Conservation (phyloP, 2,888 invertebrate genomes). For the Schrankia costaestrigalis region DNA sequence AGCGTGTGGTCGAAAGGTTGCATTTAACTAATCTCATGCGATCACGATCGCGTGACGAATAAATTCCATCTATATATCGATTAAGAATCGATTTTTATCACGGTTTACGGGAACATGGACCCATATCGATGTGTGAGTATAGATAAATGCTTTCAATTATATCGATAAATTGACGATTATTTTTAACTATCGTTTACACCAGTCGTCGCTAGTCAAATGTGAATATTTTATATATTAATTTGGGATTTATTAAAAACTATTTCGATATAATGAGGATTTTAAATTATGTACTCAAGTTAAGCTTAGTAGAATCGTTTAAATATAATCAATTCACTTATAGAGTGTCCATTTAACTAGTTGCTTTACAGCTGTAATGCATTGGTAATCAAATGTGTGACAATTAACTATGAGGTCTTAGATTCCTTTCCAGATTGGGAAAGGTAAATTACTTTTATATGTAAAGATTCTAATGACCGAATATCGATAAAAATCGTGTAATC, state of each 20-base stretch:
- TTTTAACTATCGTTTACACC: slow-evolving; percentile 46
- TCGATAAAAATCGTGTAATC: too few relatives aligned
- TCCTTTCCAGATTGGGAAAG: too few relatives aligned
- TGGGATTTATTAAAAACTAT: slow-evolving; percentile 37
- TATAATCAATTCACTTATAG: slow-evolving; percentile 28
- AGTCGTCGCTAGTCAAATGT: slow-evolving; percentile 24
- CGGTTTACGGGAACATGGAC: slow-evolving; percentile 51
- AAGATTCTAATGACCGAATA: too few relatives aligned
- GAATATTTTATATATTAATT: slow-evolving; percentile 32
- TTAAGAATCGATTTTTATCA: slow-evolving; percentile 63
- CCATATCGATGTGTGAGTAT: slow-evolving; percentile 46
- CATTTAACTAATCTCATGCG: slow-evolving; percentile 37
- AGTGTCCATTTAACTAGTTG: too few relatives aligned
- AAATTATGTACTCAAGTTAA: slow-evolving; percentile 29
- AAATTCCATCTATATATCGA: slow-evolving; percentile 53
- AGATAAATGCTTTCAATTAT: slow-evolving; percentile 60
- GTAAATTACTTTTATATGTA: too few relatives aligned
- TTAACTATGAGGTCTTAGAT: too few relatives aligned
- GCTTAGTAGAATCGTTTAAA: slow-evolving; percentile 26
- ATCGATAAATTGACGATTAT: slow-evolving; percentile 67
- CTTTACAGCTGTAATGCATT: slow-evolving; percentile 15
- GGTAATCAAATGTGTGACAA: too few relatives aligned
- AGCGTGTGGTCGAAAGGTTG: slow-evolving; percentile 39
- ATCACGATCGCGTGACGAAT: slow-evolving; percentile 60
- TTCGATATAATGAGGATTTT: slow-evolving; percentile 34